A percentile compares a stretch with the other conserved stretches of the same genome.
Evolutionary conservation across 2,113 vertebrate species (phyloP).

Genomic region (Pterocles orientalis): DNA sequence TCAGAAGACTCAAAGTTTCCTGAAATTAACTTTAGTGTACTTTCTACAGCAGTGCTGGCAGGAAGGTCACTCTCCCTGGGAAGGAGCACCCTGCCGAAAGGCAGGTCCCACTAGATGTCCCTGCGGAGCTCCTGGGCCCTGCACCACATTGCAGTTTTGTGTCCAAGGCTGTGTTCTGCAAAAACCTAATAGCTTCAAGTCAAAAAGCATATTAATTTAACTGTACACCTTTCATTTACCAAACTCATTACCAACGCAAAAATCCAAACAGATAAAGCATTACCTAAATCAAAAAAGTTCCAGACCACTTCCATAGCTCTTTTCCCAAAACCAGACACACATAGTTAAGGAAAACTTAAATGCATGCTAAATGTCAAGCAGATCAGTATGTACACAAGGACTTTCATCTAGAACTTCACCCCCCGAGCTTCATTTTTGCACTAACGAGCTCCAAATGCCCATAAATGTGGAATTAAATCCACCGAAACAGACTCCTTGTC

Average conservation of each 20-base stretch:
- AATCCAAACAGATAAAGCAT: neutral
- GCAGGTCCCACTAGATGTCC: neutral
- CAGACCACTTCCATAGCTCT: neutral
- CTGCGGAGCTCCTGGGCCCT: neutral
- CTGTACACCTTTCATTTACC: neutral
- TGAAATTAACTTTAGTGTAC: neutral
- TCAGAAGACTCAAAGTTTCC: neutral
- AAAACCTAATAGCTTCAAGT: neutral
- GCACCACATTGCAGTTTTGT: neutral
- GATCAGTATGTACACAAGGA: neutral
- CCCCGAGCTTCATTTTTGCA: neutral
- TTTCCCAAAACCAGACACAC: neutral
- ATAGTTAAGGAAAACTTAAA: neutral
- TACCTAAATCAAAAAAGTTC: neutral
- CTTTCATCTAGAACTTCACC: neutral
- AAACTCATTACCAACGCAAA: neutral
- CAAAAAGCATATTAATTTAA: neutral
- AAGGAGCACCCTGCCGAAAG: neutral
- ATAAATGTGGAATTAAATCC: neutral
- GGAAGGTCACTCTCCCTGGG: neutral
- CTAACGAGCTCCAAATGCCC: neutral
- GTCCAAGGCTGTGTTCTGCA: neutral
- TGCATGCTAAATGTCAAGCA: neutral
- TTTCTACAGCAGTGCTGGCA: fast-evolving
- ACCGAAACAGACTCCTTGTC: neutral